Evolutionary conservation across 1,140 invertebrate species (phyloP), one percentile per base, ranked within the genome.

Genomic region (Leptinotarsa lineolata): DNA sequence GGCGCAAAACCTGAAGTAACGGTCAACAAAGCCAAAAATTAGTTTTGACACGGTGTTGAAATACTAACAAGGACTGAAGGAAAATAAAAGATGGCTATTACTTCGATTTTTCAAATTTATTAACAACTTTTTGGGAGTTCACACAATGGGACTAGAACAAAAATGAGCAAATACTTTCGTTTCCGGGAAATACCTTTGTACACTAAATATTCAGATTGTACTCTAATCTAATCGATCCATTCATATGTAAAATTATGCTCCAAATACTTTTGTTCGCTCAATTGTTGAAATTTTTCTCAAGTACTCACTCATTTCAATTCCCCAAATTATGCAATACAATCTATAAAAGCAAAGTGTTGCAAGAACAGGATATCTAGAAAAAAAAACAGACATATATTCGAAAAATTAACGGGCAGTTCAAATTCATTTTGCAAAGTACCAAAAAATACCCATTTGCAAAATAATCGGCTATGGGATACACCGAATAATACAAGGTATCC

Each of bases 361-460:
- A 54, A 54, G n/a, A 54, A 54, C 48, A 54, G n/a, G 48, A 54
- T 54, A 16, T 54, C 48, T 54, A 54, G n/a, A 54, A n/a, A n/a
- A 46, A 46, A 54, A 18, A 54, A 6, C 15, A 54, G 48, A 39
- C 1, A 39, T 39, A 11, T 39, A 39, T 39, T 39, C 11, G 30
- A 39, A 3, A 39, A 39, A 39, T 8, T 39, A 39, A 11, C 30
- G 11, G 30, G 30, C 30, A 39, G 30, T 39, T 11, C 30, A 39
- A 39, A 39, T 39, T 39, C 30, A 54, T 16, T 54, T 15, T 15
- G 6, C 48, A 54, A 18, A 18, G 16, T 54, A 54, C 48, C 3
- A 1, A 54, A 54, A 54, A 54, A 54, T 39, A 39, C 30, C 30
- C 30, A 39, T 39, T 39, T 39, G 30, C 30, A 8, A 11, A 24